Evolutionary conservation across 2,797 vertebrate genomes (phyloP).

Genomic region (Moxostoma hubbsi): DNA sequence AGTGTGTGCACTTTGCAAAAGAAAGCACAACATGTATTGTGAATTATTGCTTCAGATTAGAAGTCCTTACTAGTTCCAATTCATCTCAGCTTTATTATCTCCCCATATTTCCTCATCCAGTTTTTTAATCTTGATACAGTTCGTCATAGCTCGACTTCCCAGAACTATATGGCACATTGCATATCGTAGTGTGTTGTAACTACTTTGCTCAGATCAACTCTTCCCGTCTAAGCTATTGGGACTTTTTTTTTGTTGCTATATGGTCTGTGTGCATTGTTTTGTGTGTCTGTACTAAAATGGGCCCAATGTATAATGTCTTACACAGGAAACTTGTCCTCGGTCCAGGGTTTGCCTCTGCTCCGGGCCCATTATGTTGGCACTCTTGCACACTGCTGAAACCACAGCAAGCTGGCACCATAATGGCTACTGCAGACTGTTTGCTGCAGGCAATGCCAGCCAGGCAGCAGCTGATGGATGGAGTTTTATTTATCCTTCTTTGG

Average conservation of each 20-base stretch:
- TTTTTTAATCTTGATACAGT: neutral
- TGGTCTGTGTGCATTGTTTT: slow-evolving; percentile 5
- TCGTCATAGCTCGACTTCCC: neutral
- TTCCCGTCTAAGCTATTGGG: neutral
- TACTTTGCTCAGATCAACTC: neutral
- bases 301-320: neutral
- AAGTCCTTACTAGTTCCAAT: neutral
- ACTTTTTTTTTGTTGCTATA: neutral
- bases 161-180: neutral
- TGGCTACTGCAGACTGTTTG: neutral
- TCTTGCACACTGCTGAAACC: neutral
- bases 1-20: neutral
- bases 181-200: slow-evolving; percentile 4
- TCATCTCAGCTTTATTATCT: neutral
- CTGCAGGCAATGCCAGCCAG: slow-evolving; percentile 14
- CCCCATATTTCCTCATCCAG: neutral
- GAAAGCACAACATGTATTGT: neutral
- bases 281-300: neutral
- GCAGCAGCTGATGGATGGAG: slow-evolving; percentile 33
- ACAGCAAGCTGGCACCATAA: slow-evolving; percentile 18
- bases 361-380: slow-evolving; percentile 19
- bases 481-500: slow-evolving; percentile 40
- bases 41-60: slow-evolving; percentile 12
- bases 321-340: neutral
- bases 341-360: slow-evolving; percentile 15